Evolutionary conservation across 1,140 invertebrate species (phyloP).

Genomic region (Danaus melanippus): DNA sequence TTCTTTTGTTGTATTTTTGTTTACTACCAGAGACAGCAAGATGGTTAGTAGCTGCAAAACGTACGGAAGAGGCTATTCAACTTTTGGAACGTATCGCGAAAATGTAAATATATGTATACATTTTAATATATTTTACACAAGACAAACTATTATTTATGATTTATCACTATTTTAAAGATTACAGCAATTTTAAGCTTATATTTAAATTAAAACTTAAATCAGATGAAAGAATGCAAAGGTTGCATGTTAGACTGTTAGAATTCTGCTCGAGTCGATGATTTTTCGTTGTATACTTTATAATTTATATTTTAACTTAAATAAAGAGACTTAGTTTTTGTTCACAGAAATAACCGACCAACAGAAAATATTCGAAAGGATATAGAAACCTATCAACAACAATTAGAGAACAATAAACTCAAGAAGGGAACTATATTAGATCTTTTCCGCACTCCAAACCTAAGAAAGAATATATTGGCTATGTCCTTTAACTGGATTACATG

Average conservation of each 20-base stretch:
- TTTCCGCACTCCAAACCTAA: conserved; percentile 81
- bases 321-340: conserved; percentile 23
- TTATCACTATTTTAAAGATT: too few species aligned
- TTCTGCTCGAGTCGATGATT: too few species aligned
- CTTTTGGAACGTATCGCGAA: conserved; percentile 74
- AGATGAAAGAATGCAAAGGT: too few species aligned
- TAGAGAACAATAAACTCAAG: conserved; percentile 48
- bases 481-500: conserved; percentile 81
- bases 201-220: background rate
- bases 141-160: too few species aligned
- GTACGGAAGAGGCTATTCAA: conserved; percentile 73
- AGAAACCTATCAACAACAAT: conserved; percentile 44
- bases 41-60: conserved; percentile 77
- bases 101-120: conserved; percentile 38
- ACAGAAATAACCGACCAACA: conserved; percentile 72
- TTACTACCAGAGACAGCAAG: conserved; percentile 80
- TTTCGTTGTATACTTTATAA: background rate
- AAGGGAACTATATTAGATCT: conserved; percentile 79
- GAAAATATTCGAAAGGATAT: conserved; percentile 70
- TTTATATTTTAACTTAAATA: too few species aligned
- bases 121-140: too few species aligned
- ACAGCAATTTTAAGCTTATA: too few species aligned
- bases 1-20: conserved; percentile 73
- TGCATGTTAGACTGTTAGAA: too few species aligned
- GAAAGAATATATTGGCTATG: conserved; percentile 81